Conservation (phyloP, 2,113 vertebrate genomes). For the Saimiri boliviensis region DNA sequence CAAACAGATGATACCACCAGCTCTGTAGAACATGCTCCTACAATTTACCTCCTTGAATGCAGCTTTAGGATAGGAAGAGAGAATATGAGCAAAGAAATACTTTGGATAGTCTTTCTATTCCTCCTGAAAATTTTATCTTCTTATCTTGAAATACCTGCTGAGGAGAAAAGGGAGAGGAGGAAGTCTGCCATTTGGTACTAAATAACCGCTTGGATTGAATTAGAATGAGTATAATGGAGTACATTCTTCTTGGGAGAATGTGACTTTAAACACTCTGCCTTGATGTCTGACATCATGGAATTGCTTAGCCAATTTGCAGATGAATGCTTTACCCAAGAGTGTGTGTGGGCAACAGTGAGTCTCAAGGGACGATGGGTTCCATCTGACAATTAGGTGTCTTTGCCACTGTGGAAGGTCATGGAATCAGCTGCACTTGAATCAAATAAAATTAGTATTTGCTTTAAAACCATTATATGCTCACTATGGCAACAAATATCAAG, state of each 20-base stretch:
- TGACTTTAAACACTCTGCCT: neutral
- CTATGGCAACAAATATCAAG: slow-evolving; percentile 4
- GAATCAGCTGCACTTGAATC: neutral
- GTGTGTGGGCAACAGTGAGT: neutral
- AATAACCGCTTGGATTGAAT: neutral
- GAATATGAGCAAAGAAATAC: neutral
- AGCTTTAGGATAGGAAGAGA: neutral
- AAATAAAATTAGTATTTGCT: slow-evolving; percentile 32
- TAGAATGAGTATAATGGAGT: neutral
- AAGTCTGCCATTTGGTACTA: neutral
- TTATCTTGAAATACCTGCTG: neutral
- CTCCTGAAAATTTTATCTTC: neutral
- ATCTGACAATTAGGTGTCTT: neutral
- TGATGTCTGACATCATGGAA: neutral
- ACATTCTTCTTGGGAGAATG: neutral
- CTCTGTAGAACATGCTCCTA: neutral
- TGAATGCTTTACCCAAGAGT: neutral
- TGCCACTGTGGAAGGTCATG: neutral
- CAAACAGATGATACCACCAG: neutral
- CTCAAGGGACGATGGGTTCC: neutral
- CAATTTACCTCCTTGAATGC: neutral
- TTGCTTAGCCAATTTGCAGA: neutral
- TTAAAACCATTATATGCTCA: neutral
- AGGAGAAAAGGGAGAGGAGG: neutral
- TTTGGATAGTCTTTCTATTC: neutral